Base-by-base conservation (phyloP, 1,140 invertebrate genomes). In the Lepidotrigona ventralis region DNA sequence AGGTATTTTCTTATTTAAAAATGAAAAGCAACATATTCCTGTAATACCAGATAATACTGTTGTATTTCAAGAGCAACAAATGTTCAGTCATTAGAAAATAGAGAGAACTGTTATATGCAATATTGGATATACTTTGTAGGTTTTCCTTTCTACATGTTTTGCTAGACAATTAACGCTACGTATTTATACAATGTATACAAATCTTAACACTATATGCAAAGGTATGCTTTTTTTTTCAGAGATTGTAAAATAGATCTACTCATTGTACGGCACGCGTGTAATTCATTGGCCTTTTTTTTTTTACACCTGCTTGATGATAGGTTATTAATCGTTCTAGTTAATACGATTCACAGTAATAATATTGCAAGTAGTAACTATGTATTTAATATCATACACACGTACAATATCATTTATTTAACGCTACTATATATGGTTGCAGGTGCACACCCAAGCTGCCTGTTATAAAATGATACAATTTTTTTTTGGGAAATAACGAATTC, bases 381-480 rank as follows among this genome's bases (percentile, higher is more conserved):
- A 74, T 88, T 86, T 85, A 79, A 75, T 78, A 39, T 60, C 53
- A 63, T 70, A 83, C 66, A 53, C 51, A 63, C 68, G 71, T 75
- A 81, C 83, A 89, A 88, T 89, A 71, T 91, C 83, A 90, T 77
- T 90, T 90, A 90, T 77, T 90, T 90, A 90, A 89, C 89, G 89
- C 84, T 91, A 88, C 90, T 91, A 91, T 91, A 91, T 91, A 89
- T 91, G 92, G 93, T 93, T 93, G 93, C 93, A 93, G 93, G 93
- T 94, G 93, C 93, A 93, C 93, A 94, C 92, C 93, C 92, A 93
- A 90, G 92, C 91, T 93, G 90, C 89, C 91, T 92, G 8, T 46
- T 46, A 81, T 86, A 88, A 87, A 85, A 90, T 86, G 83, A 87
- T 87, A 86, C 87, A 89, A 90, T 63, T 58, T 82, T 53, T 76